These are phyloP conservation scores for Hycleus phaleratus DNA, from an alignment of 1,140 invertebrate genomes.

Conservation along the genomic window DNA sequence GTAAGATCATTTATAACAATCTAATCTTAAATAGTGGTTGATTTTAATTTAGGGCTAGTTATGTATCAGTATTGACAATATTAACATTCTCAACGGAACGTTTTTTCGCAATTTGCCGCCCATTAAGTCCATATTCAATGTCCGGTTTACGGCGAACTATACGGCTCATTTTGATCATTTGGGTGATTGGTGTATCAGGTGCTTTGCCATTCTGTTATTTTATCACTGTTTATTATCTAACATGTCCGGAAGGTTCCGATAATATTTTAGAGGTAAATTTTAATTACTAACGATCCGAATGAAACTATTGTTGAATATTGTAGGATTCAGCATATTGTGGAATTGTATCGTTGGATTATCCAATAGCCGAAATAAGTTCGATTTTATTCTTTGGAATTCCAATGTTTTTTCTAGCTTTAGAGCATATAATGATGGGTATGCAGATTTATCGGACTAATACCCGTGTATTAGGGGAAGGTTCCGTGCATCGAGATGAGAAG, in stretches of 20 bases:
- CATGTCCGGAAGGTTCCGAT: not conserved
- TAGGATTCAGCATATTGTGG: constrained; percentile 69
- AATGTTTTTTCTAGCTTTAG: constrained; percentile 64
- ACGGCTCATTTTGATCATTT: constrained; percentile 71
- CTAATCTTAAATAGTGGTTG: not conserved
- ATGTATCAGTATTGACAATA: constrained; percentile 85
- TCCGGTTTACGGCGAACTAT: constrained; percentile 70
- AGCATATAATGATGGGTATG: constrained; percentile 71
- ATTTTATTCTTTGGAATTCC: constrained; percentile 78
- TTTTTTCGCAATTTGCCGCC: constrained; percentile 89
- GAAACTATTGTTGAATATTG: not conserved
- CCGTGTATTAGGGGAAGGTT: constrained; percentile 42
- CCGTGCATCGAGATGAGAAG: constrained; percentile 55
- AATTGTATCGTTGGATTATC: constrained; percentile 57
- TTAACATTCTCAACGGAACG: constrained; percentile 80
- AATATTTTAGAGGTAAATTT: not conserved
- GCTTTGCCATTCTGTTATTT: constrained; percentile 71
- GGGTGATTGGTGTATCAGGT: constrained; percentile 65
- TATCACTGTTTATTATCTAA: constrained; percentile 55
- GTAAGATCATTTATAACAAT: constrained; percentile 47
- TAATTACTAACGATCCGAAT: not conserved
- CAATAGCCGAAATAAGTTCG: constrained; percentile 72
- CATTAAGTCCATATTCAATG: constrained; percentile 70
- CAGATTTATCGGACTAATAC: constrained; percentile 50
- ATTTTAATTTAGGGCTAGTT: constrained; percentile 59